A percentile compares a stretch with the other conserved stretches of the same genome.
Evolutionary conservation across 2,888 invertebrate genomes (phyloP).

Genomic region (Charanyca ferruginea): DNA sequence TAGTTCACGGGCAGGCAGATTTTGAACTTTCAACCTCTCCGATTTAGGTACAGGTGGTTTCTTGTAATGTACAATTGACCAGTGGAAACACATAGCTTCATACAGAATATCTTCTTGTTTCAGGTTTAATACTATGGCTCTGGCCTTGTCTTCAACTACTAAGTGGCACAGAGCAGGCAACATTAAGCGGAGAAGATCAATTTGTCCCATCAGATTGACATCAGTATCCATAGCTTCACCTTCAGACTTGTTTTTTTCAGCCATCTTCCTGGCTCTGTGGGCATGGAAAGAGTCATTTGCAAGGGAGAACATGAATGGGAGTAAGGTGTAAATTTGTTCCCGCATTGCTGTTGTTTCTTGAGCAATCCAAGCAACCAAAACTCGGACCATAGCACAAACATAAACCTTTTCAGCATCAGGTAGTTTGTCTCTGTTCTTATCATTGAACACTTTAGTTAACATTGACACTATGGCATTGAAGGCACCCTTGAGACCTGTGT

Average conservation of each 20-base stretch:
- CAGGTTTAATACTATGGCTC: slow-evolving; percentile 94
- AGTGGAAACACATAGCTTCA: slow-evolving; percentile 95
- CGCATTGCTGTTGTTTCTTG: slow-evolving; percentile 97
- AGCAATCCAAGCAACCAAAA: slow-evolving; percentile 97
- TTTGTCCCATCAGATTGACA: slow-evolving; percentile 88
- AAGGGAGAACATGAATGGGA: slow-evolving; percentile 95
- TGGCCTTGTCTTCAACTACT: slow-evolving; percentile 96
- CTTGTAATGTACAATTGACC: slow-evolving; percentile 96
- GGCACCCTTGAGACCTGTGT: slow-evolving; percentile 97
- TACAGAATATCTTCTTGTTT: slow-evolving; percentile 95
- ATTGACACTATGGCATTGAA: slow-evolving; percentile 95
- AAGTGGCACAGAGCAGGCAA: slow-evolving; percentile 97
- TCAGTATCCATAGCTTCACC: slow-evolving; percentile 89
- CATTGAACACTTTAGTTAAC: slow-evolving; percentile 93
- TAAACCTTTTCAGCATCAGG: slow-evolving; percentile 94
- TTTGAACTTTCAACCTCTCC: slow-evolving; percentile 94
- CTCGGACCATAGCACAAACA: slow-evolving; percentile 96
- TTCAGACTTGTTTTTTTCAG: slow-evolving; percentile 92
- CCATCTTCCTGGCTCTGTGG: slow-evolving; percentile 92
- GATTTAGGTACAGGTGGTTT: slow-evolving; percentile 95
- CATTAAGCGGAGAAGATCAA: slow-evolving; percentile 95
- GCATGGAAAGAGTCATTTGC: slow-evolving; percentile 96
- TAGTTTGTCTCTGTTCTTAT: slow-evolving; percentile 93
- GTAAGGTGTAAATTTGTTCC: slow-evolving; percentile 94
- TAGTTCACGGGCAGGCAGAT: slow-evolving; percentile 94